Evolutionary conservation across 2,113 vertebrate genomes (phyloP).

Genomic region (Hippocampus comes): DNA sequence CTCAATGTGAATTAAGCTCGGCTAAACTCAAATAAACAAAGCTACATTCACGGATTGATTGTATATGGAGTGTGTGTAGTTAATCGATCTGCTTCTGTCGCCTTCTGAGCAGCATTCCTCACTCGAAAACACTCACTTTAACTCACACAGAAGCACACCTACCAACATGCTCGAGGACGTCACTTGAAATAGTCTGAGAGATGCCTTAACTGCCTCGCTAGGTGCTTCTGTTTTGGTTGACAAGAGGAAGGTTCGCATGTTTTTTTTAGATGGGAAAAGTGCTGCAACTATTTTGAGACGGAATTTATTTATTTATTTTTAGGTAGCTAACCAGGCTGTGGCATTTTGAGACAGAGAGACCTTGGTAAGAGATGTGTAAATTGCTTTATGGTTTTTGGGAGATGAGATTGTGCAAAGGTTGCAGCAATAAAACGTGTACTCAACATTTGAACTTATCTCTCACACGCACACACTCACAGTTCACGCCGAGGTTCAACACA

Average conservation of each 20-base stretch:
- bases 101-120: too few relatives aligned
- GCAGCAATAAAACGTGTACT: conserved; percentile 44
- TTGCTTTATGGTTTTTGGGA: neutral
- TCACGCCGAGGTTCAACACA: conserved; percentile 2
- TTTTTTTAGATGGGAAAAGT: too few relatives aligned
- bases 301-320: neutral
- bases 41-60: too few relatives aligned
- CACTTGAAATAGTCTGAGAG: neutral
- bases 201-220: neutral
- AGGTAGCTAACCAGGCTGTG: too few relatives aligned
- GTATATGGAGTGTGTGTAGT: too few relatives aligned
- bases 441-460: neutral
- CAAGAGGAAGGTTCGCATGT: too few relatives aligned
- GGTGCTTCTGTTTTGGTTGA: neutral
- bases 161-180: too few relatives aligned
- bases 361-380: conserved; percentile 29
- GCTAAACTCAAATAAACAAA: too few relatives aligned
- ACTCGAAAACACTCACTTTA: too few relatives aligned
- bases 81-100: too few relatives aligned
- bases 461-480: neutral
- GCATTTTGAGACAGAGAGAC: conserved; percentile 12
- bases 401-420: conserved; percentile 38
- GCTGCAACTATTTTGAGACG: too few relatives aligned
- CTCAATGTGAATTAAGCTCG: neutral
- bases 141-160: neutral